Percentiles rank a stretch among this genome's conserved stretches.
Conservation (phyloP, 2,113 vertebrate species). For the Grus americana region DNA sequence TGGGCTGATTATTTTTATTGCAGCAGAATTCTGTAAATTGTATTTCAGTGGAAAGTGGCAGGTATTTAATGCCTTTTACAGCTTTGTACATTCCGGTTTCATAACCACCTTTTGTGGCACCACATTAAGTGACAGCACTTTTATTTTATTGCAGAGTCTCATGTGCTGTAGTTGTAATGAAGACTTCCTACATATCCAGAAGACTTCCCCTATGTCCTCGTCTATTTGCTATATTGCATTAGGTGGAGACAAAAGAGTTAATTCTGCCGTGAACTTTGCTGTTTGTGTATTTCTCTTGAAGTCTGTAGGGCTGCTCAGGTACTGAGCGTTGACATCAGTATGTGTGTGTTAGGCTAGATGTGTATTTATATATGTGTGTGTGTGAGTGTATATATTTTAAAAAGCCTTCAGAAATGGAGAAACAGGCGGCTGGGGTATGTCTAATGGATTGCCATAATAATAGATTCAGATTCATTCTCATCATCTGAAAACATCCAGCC, state of each 20-base stretch:
- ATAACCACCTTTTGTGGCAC: not conserved
- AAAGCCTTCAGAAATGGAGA: not conserved
- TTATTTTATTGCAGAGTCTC: fast-evolving
- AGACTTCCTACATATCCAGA: not conserved
- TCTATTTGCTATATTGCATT: not conserved
- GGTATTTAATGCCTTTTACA: not conserved
- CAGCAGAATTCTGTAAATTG: not conserved
- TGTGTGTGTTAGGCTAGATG: not conserved
- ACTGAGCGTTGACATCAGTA: not conserved
- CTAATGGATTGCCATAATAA: not conserved
- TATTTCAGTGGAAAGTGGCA: not conserved
- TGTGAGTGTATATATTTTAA: not conserved
- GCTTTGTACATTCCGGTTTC: not conserved
- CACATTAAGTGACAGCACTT: too few species aligned
- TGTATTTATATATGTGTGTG: not conserved
- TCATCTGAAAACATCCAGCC: not conserved
- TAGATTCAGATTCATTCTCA: not conserved
- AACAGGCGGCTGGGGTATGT: not conserved
- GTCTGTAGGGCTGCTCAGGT: not conserved
- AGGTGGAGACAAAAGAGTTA: not conserved
- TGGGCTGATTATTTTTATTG: not conserved
- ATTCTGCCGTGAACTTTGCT: not conserved
- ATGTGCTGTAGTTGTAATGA: fast-evolving
- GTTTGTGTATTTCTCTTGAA: not conserved
- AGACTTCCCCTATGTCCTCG: not conserved